Conservation (phyloP, 2,797 vertebrate genomes). For the Sylvilagus floridanus region DNA sequence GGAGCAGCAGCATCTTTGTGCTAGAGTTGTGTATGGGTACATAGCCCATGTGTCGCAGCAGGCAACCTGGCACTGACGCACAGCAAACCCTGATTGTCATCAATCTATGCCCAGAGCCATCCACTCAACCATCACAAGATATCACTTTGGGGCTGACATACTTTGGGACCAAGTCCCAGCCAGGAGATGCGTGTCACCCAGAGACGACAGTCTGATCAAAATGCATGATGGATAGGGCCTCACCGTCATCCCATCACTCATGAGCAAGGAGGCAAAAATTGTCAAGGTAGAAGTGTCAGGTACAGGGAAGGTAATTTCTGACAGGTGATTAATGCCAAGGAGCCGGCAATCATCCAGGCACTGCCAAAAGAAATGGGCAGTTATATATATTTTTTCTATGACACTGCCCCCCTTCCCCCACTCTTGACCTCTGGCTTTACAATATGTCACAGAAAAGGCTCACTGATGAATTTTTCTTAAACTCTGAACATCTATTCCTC, state of each 20-base stretch:
- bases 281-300: constrained; percentile 76
- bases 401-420: background rate
- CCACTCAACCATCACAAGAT: constrained; percentile 64
- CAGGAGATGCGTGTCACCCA: constrained; percentile 65
- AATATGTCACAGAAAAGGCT: constrained; percentile 22
- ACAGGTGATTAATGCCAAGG: constrained; percentile 80
- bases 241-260: constrained; percentile 74
- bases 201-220: constrained; percentile 78
- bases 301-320: constrained; percentile 74
- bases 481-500: background rate
- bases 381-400: constrained; percentile 58
- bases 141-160: constrained; percentile 70
- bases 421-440: constrained; percentile 46
- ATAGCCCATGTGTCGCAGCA: constrained; percentile 45
- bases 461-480: background rate
- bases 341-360: constrained; percentile 64
- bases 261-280: constrained; percentile 71
- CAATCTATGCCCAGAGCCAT: constrained; percentile 64
- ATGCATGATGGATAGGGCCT: constrained; percentile 72
- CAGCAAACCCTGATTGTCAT: constrained; percentile 46
- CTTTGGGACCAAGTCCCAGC: constrained; percentile 43
- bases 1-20: background rate
- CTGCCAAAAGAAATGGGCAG: constrained; percentile 72
- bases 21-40: background rate
- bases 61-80: constrained; percentile 12